Conservation (phyloP, 2,888 invertebrate species). For the Amiota communis region DNA sequence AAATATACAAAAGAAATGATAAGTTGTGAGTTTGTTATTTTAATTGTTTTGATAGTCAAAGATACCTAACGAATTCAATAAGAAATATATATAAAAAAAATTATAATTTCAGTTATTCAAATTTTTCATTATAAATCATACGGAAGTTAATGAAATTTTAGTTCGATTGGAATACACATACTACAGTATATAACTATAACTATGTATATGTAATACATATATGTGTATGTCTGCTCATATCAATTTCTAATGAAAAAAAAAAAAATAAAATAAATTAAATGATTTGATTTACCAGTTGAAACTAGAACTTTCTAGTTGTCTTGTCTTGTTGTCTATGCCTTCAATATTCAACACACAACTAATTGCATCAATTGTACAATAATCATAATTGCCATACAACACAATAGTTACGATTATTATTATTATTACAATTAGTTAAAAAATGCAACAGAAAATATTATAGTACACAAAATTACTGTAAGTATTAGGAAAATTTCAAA, state of each 20-base stretch:
- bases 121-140: slow-evolving; percentile 38
- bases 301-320: background rate
- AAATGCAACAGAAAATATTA: no score
- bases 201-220: background rate
- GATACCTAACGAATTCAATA: no score
- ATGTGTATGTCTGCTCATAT: background rate
- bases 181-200: background rate
- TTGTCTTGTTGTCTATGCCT: background rate
- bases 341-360: background rate
- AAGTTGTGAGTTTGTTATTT: no score
- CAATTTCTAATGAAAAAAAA: background rate
- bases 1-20: no score
- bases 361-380: background rate
- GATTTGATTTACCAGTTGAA: background rate
- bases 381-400: background rate
- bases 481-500: no score
- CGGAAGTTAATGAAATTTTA: slow-evolving; percentile 58
- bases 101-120: no score
- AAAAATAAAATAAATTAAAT: background rate
- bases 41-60: no score
- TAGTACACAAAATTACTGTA: no score
- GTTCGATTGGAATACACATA: background rate
- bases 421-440: no score
- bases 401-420: no score
- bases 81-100: no score